A percentile compares a stretch with the other conserved stretches of the same genome.
phyloP scores from a whole-genome alignment of 2,888 invertebrate species.

The Pilophorus perplexus region DNA sequence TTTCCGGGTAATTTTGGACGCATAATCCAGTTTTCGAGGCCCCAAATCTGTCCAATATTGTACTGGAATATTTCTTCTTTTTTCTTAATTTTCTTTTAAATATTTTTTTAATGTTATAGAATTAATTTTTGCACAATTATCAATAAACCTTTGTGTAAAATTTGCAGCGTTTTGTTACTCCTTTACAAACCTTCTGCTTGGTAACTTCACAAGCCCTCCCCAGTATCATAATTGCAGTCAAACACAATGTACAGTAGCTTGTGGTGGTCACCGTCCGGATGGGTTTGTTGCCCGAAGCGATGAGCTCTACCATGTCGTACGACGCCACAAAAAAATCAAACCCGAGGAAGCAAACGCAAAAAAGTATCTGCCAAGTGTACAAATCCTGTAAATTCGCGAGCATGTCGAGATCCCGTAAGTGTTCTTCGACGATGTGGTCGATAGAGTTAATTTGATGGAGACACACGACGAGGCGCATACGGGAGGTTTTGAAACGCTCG shows the following conservation, averaged over 20 bases:
- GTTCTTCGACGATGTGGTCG: conserved; percentile 3
- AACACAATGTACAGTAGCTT: conserved; percentile 7
- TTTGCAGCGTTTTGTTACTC: too few species aligned
- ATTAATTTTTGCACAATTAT: too few species aligned
- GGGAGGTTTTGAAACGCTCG: not conserved
- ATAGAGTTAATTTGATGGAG: conserved; percentile 5
- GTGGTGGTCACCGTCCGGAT: conserved; percentile 5
- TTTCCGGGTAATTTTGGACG: too few species aligned
- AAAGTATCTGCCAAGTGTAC: conserved; percentile 17
- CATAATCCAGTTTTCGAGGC: too few species aligned
- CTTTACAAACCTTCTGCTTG: conserved; percentile 14
- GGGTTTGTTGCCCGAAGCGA: not conserved
- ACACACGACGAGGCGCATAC: conserved; percentile 13
- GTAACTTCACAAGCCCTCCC: conserved; percentile 21
- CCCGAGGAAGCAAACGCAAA: conserved; percentile 19
- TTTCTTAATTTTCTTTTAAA: too few species aligned
- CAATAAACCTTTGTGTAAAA: too few species aligned
- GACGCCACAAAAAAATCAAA: conserved; percentile 34
- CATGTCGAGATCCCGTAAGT: not conserved
- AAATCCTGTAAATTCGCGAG: not conserved
- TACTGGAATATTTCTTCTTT: too few species aligned
- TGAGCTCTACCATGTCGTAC: conserved; percentile 11
- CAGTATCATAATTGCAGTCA: not conserved
- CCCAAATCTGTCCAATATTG: too few species aligned
- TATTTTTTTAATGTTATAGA: too few species aligned